Base-by-base conservation (phyloP, 2,888 invertebrate genomes). In the Caenorhabditis afra region DNA sequence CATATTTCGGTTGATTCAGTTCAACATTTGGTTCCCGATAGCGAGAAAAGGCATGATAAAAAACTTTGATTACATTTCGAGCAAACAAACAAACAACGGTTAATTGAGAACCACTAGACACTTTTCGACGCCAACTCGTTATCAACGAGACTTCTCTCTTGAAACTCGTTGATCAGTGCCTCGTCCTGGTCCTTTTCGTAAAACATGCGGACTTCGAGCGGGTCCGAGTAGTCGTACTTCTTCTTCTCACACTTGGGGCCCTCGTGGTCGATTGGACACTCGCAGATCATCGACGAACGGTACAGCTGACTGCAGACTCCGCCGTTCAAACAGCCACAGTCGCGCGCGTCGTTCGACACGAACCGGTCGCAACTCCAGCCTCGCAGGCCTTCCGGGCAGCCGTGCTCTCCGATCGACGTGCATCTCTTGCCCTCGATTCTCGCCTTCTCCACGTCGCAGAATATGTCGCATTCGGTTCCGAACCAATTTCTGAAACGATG, bases 181-280 rank as follows among this genome's bases (percentile, higher is more conserved):
- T 14, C 4, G 1, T 22, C 12, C 4, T 29, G 29, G 50, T 50
- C 11, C 12, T 5, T 50, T 23, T 10, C 23, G 10, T 20, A 11
- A 3, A 20, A 10, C 10, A 49, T 18, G 18, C 8, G 4, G 5
- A 50, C 1, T 3, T 22, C 12, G 11, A 50, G 20, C 1, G 22
- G 8, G n/a, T 14, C 39, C 39, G 20, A 1, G 39, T 55, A 55
- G 18, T 55, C 11, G 39, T 39, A 55, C 11, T 18, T 14, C 10
- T 39, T 18, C 18, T 62, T 62, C 49, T 71, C 70, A 49, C 70
- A 71, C 8, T 55, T 62, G 11, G 50, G 53, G n/a, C 70, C 70
- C 45, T 62, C 62, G 45, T 62, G 62, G 37, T 55, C 55, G 37
- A 61, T 37, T 7, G 18, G 23, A 29, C 70, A 71, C 18, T 71